Conservation (phyloP, 53 echinoderm and acorn worm genomes). For the Luidia sarsii region DNA sequence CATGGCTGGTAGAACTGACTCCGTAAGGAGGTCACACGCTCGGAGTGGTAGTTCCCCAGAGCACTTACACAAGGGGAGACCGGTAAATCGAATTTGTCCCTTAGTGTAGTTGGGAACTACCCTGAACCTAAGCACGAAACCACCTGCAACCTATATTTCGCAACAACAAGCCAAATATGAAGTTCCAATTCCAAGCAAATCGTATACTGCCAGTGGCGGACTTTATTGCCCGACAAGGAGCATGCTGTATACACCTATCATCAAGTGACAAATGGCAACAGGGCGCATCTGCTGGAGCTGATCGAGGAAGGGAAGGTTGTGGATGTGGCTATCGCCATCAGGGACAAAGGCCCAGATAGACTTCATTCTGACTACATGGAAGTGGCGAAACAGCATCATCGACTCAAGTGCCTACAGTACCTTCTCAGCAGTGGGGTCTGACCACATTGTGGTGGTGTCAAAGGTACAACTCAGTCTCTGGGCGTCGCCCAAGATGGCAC, state of each 20-base stretch:
- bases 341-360: conserved; percentile 43
- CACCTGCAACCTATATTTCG: background rate
- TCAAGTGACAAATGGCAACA: conserved; percentile 41
- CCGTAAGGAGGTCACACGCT: no score
- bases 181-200: background rate
- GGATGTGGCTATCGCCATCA: conserved; percentile 31
- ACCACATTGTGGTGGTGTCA: background rate
- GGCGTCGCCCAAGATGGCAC: background rate
- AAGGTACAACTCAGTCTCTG: background rate
- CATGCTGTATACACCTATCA: conserved; percentile 46
- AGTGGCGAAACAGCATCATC: conserved; percentile 53
- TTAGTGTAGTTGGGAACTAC: no score
- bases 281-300: conserved; percentile 22
- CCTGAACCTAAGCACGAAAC: no score
- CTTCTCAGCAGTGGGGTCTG: background rate
- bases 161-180: conserved; percentile 1
- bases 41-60: no score
- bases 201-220: conserved; percentile 17
- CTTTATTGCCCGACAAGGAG: conserved; percentile 7
- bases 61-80: no score
- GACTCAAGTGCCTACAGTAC: conserved; percentile 7
- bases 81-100: no score
- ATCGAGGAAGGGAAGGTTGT: conserved; percentile 40
- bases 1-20: no score
- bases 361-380: conserved; percentile 49